Percentiles rank a stretch among this genome's conserved stretches.
Conservation (phyloP, 2,797 vertebrate species). For the Cossypha heuglini region DNA sequence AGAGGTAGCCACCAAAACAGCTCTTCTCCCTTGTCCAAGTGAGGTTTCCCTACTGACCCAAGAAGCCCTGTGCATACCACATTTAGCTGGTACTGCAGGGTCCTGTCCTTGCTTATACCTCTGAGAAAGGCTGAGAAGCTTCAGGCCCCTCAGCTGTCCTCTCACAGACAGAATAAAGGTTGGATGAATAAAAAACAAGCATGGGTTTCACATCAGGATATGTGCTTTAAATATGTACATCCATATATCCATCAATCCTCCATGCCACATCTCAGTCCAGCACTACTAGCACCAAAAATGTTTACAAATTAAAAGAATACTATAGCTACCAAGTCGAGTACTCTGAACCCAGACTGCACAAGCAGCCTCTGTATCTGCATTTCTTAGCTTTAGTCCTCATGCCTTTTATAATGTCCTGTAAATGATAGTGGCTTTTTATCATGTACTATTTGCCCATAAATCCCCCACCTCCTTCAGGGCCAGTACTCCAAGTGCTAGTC, state of each 20-base stretch:
- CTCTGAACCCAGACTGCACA: background rate
- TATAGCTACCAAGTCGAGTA: background rate
- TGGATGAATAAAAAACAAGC: background rate
- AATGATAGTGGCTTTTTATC: background rate
- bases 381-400: background rate
- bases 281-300: background rate
- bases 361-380: background rate
- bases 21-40: background rate
- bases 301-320: background rate
- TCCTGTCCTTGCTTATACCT: accelerated
- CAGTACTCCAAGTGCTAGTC: background rate
- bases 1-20: background rate
- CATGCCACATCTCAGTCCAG: background rate
- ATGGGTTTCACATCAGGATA: background rate
- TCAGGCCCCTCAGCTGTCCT: background rate
- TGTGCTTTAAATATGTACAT: background rate
- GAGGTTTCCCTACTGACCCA: background rate
- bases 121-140: background rate
- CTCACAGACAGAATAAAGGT: background rate
- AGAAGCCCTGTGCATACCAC: accelerated
- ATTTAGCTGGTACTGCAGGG: background rate
- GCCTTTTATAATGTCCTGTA: no score
- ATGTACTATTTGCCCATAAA: background rate
- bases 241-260: background rate
- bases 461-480: background rate